Base-by-base conservation (phyloP, 2,797 vertebrate genomes). In the Pangasius krempfi region DNA sequence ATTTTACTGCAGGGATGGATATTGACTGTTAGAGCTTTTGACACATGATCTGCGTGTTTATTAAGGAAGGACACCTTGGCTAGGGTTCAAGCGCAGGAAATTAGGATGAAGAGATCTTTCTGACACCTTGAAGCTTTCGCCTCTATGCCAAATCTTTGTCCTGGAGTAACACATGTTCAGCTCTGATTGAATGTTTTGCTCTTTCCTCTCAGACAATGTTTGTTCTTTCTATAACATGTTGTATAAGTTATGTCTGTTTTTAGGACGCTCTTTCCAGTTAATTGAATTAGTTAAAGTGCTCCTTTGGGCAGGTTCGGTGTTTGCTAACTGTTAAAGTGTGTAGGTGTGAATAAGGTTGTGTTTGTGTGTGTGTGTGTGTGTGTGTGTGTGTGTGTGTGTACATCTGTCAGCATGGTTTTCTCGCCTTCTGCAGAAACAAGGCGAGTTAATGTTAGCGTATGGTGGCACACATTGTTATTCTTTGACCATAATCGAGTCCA, bases 61-160 rank as follows among this genome's bases (percentile, higher is more conserved):
- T 82, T 70, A 22, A 37, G 54, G 40, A 72, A 62, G 75, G 78
- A 72, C n/a, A 52, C 58, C 89, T 89, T 60, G 87, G 82, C 68
- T 86, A 30, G 16, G 60, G 70, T 56, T 89, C 40, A 83, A 83
- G 85, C 64, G n/a, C 86, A 73, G 72, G 86, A 84, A 86, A 90
- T 88, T 66, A 64, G 58, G 56, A 89, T 52, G 83, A 86, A 79
- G 52, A 27, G 85, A 86, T 84, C 47, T 86, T 87, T 89, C 87
- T 60, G 68, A 88, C 87, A 91, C 86, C 84, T 91, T 84, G 64
- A 89, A 44, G 60, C 37, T 75, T 47, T 66, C 30, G 27, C 8
- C 70, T 86, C 80, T 12, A 22, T 82, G 56, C 4, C 80, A 44
- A 0, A 62, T 62, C 25, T 62, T 22, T 27, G 80, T 60, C 56